Evolutionary conservation across 2,888 invertebrate genomes (phyloP).

Genomic region (Ptychoptera albimana): DNA sequence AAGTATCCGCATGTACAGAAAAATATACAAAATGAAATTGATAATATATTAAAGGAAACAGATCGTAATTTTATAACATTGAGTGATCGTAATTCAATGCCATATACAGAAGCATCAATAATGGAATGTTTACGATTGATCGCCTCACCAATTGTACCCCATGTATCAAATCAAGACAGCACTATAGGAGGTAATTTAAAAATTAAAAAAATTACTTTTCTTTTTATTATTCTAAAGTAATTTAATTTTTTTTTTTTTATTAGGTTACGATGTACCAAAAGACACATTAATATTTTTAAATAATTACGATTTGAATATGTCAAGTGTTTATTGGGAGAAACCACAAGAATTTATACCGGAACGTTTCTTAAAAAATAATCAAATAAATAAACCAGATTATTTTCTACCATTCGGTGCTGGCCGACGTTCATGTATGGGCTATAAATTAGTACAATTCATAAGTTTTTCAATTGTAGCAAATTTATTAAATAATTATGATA

Average conservation of each 20-base stretch:
- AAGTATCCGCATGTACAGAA: constrained; percentile 35
- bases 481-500: constrained; percentile 36
- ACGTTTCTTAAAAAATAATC: constrained; percentile 39
- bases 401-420: constrained; percentile 53
- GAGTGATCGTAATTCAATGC: constrained; percentile 34
- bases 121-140: constrained; percentile 45
- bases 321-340: constrained; percentile 39
- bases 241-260: constrained; percentile 15
- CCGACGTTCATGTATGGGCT: constrained; percentile 49
- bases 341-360: constrained; percentile 44
- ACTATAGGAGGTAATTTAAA: constrained; percentile 38
- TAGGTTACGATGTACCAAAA: constrained; percentile 42
- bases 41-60: constrained; percentile 8
- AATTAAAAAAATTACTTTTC: neutral
- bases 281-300: constrained; percentile 48
- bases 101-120: constrained; percentile 43
- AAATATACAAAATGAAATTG: constrained; percentile 37
- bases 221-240: neutral
- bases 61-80: constrained; percentile 8
- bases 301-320: constrained; percentile 49
- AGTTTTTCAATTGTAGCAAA: constrained; percentile 37
- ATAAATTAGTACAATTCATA: constrained; percentile 45
- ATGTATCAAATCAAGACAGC: constrained; percentile 45
- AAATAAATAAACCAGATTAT: constrained; percentile 41
- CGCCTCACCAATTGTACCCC: constrained; percentile 51